These are phyloP conservation scores for Chromoteleia sp. DNA, from an alignment of 2,888 invertebrate genomes.

Conservation along the genomic window DNA sequence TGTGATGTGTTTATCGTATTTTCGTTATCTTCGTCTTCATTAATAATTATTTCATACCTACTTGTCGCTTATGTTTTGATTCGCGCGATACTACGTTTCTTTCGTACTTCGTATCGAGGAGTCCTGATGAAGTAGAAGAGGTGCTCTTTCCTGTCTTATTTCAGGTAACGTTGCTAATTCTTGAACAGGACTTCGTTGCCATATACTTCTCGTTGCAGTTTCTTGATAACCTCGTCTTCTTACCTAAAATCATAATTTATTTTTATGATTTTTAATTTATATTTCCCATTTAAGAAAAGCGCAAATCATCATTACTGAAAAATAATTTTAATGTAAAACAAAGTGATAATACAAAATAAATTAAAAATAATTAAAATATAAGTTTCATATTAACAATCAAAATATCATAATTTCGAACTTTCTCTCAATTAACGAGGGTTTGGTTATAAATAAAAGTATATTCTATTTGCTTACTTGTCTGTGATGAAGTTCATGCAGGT, in stretches of 20 bases:
- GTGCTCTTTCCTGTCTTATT: constrained; percentile 81
- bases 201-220: constrained; percentile 80
- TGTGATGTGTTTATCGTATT: constrained; percentile 6
- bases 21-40: constrained; percentile 14
- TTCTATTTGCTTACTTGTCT: constrained; percentile 87
- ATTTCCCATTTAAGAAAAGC: too few species aligned
- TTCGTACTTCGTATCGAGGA: constrained; percentile 79
- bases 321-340: too few species aligned
- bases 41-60: constrained; percentile 17
- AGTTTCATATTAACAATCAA: too few species aligned
- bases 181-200: constrained; percentile 81
- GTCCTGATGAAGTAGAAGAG: constrained; percentile 80
- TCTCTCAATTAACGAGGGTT: too few species aligned
- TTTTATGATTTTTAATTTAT: too few species aligned
- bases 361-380: too few species aligned
- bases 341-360: too few species aligned
- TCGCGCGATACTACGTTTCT: constrained; percentile 76
- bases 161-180: constrained; percentile 81
- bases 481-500: constrained; percentile 93
- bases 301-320: too few species aligned
- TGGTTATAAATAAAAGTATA: background rate
- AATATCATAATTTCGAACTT: too few species aligned
- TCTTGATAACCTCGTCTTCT: constrained; percentile 81
- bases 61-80: constrained; percentile 12
- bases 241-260: constrained; percentile 80